Conservation (phyloP, 2,113 vertebrate genomes). For the Alethe castanea region DNA sequence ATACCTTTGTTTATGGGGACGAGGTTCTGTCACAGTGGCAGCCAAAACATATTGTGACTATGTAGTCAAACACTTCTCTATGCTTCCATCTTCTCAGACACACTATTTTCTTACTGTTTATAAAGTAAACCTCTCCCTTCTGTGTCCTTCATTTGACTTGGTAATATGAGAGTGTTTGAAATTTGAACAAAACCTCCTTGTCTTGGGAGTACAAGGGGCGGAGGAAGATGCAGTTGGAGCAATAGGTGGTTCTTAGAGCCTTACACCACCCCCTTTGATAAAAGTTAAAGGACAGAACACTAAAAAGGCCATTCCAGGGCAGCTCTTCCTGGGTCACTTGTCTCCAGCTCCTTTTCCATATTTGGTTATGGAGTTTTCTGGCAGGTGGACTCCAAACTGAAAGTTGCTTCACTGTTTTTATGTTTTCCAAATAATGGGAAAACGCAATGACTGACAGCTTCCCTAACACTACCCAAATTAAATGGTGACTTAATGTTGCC, state of each 20-base stretch:
- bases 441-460: neutral
- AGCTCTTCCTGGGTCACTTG: neutral
- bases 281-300: neutral
- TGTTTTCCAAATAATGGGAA: neutral
- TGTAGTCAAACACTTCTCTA: neutral
- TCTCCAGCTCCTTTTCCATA: neutral
- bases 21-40: neutral
- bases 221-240: constrained; percentile 10
- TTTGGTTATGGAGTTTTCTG: neutral
- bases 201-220: neutral
- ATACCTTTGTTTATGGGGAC: neutral
- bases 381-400: neutral
- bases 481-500: neutral
- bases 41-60: neutral
- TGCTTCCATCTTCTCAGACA: neutral
- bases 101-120: neutral
- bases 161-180: constrained; percentile 13
- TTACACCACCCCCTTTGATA: neutral
- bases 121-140: constrained; percentile 3
- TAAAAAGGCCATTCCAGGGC: neutral
- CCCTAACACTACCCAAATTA: neutral
- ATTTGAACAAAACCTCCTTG: constrained; percentile 50
- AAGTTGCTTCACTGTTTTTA: neutral
- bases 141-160: constrained; percentile 33
- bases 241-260: neutral